A percentile compares a stretch with the other conserved stretches of the same genome.
These are phyloP conservation scores for Hoplostethus mediterraneus DNA, from an alignment of 2,797 vertebrate species.

Conservation along the genomic window DNA sequence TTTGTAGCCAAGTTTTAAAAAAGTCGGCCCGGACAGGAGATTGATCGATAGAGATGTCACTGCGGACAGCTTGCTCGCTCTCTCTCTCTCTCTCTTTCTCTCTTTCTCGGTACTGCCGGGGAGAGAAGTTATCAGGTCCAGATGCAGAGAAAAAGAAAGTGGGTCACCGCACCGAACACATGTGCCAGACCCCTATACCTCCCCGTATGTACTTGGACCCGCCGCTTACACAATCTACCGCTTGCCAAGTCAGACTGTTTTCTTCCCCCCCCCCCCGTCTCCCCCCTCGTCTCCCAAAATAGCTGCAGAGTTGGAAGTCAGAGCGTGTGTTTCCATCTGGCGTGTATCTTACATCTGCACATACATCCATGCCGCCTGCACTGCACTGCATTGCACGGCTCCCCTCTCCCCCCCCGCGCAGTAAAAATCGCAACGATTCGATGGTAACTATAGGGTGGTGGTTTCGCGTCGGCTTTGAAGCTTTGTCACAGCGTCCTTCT, in stretches of 20 bases:
- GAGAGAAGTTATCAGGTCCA: conserved; percentile 69
- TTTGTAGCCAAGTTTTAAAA: conserved; percentile 54
- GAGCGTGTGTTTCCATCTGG: conserved; percentile 68
- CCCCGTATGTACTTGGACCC: conserved; percentile 63
- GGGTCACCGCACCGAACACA: conserved; percentile 69
- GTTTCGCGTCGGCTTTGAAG: conserved; percentile 52
- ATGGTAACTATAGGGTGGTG: conserved; percentile 67
- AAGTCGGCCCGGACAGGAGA: conserved; percentile 46
- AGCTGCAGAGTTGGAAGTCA: conserved; percentile 47
- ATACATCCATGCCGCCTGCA: conserved; percentile 43
- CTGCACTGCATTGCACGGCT: conserved; percentile 25
- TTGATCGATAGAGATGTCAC: conserved; percentile 57
- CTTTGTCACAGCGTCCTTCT: conserved; percentile 65
- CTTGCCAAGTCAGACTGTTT: conserved; percentile 77
- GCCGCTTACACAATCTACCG: conserved; percentile 54
- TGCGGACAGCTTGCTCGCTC: not conserved
- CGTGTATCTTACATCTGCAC: conserved; percentile 62
- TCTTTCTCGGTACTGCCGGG: conserved; percentile 37
- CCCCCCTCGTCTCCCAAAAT: conserved; percentile 71
- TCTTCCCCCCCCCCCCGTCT: too few species aligned
- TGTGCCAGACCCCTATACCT: conserved; percentile 73
- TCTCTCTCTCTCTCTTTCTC: conserved; percentile 20
- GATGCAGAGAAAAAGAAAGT: conserved; percentile 73
- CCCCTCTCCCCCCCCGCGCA: too few species aligned
- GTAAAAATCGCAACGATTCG: conserved; percentile 48